These are phyloP conservation scores for Oscheius sp. DNA, from an alignment of 2,888 invertebrate genomes.

Conservation along the genomic window DNA sequence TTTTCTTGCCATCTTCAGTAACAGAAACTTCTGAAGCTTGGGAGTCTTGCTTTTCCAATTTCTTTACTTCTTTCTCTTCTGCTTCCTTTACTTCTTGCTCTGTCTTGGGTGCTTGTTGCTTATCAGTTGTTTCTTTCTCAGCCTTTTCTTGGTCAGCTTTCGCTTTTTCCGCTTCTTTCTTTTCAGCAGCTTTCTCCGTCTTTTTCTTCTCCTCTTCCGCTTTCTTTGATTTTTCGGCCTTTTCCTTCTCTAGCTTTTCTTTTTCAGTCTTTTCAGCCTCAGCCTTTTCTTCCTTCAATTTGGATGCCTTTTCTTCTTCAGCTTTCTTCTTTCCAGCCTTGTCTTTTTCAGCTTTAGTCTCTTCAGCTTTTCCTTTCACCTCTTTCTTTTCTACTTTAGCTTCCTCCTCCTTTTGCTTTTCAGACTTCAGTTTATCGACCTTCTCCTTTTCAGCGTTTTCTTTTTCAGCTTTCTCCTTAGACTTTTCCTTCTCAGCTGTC, in stretches of 20 bases:
- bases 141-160: slow-evolving; percentile 7
- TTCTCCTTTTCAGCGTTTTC: slow-evolving; percentile 7
- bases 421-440: slow-evolving; percentile 18
- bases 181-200: neutral
- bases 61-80: slow-evolving; percentile 14
- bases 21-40: slow-evolving; percentile 24
- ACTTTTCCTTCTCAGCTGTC: slow-evolving; percentile 1
- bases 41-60: slow-evolving; percentile 19
- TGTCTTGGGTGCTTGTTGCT: slow-evolving; percentile 3
- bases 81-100: slow-evolving; percentile 27
- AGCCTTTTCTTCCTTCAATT: neutral
- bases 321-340: neutral
- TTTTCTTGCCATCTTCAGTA: slow-evolving; percentile 28
- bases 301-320: neutral
- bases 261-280: neutral
- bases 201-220: slow-evolving; percentile 18
- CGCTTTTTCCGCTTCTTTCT: slow-evolving; percentile 6
- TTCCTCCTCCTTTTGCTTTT: slow-evolving; percentile 14
- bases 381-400: slow-evolving; percentile 20
- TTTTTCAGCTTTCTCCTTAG: slow-evolving; percentile 21
- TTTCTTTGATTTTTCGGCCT: neutral
- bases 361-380: neutral
- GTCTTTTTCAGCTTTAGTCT: neutral
- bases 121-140: slow-evolving; percentile 3
- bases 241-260: neutral